Conservation (phyloP, 1,140 invertebrate genomes). For the Tachypleus tridentatus region DNA sequence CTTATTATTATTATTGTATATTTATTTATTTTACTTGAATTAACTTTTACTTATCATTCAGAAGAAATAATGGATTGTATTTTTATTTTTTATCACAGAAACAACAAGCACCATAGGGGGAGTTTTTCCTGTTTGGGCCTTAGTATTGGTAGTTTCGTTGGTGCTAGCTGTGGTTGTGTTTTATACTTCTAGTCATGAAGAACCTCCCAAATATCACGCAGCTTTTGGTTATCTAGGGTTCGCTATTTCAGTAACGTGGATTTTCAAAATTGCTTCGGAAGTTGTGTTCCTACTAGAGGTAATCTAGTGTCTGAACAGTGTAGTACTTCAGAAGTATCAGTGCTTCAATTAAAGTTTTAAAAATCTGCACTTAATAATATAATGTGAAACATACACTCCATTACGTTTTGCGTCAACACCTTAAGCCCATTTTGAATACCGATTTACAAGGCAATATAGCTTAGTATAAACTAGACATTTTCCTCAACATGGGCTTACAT, state of each 20-base stretch:
- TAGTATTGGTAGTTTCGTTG: conserved; percentile 29
- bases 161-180: conserved; percentile 30
- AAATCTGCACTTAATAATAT: too few relatives aligned
- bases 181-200: conserved; percentile 30
- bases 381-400: too few relatives aligned
- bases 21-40: not conserved
- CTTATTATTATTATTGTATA: not conserved
- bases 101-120: conserved; percentile 24
- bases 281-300: conserved; percentile 47
- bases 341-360: too few relatives aligned
- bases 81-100: conserved; percentile 21
- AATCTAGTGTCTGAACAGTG: conserved; percentile 3
- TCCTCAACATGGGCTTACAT: too few relatives aligned
- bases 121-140: conserved; percentile 29
- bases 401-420: too few relatives aligned
- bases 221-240: conserved; percentile 50
- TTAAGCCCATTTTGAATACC: too few relatives aligned
- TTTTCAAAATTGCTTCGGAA: conserved; percentile 53
- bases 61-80: not conserved
- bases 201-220: conserved; percentile 33
- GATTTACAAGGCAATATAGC: too few relatives aligned
- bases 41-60: not conserved
- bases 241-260: conserved; percentile 47
- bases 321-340: too few relatives aligned
- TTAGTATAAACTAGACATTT: too few relatives aligned